Evolutionary conservation across 2,113 vertebrate genomes (phyloP), one percentile per base, ranked within the genome.

Genomic region (Paracanthobrama guichenoti): DNA sequence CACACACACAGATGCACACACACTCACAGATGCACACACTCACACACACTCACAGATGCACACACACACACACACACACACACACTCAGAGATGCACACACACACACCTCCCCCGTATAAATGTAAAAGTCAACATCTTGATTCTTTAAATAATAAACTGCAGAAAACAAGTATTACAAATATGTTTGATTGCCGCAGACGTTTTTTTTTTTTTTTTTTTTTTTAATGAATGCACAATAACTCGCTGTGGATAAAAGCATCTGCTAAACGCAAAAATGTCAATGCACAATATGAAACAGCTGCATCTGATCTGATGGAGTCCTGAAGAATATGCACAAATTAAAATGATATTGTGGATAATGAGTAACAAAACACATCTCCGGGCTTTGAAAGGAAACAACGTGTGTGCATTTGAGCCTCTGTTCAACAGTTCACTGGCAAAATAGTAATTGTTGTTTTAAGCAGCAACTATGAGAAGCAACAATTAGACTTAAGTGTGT

Each of bases 361-460:
- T n/a, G 73, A 82, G 62, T 82, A 85, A 75, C 60, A 88, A 64
- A 79, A 88, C 39, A 73, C 59, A 74, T 73, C 24, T 79, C 44
- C 28, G 57, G 26, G 14, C 73, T 82, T 88, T 88, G 73, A 67
- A 84, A 73, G 78, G n/a, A 59, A 67, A 76, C 72, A 71, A 62
- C 71, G 82, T 76, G 42, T 72, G 78, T 79, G 78, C 81, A 83
- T 69, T 81, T 74, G 60, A 64, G 50, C 55, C 57, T 72, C 53
- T 62, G 44, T 55, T 84, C 84, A 55, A 64, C 53, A 28, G 81
- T 66, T 87, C 83, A 64, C 78, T 83, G 71, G 46, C 6, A 4
- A 79, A 84, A 81, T 84, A 77, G 53, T 72, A 64, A 79, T 66
- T 72, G 84, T 81, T 81, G 86, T 42, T 87, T 84, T 84, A 82